Base-by-base conservation (phyloP, 2,888 invertebrate species). In the Macaria liturata region DNA sequence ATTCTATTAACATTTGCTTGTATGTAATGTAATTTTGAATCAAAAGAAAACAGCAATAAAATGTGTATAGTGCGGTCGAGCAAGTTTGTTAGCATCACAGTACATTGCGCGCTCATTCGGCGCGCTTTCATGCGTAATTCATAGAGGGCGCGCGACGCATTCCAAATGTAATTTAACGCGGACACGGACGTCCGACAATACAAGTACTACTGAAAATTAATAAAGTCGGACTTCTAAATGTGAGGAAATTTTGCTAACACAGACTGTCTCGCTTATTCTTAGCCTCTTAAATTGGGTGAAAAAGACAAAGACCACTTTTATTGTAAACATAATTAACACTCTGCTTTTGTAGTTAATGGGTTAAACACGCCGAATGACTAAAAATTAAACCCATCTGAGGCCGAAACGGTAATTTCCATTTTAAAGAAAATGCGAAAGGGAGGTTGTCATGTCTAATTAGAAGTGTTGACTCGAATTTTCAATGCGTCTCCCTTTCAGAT, bases 401-500 rank as follows among this genome's bases (percentile, higher is more conserved):
- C 86, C 83, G 82, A 76, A 83, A 81, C 67, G 69, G 83, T 84
- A 81, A 85, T 84, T 84, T 84, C 81, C 84, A 86, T 87, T 87
- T 84, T 86, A 86, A 87, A 82, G 81, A 80, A 83, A 81, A 75
- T 78, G 71, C 70, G 71, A 71, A 81, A 80, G 81, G 81, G 80
- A 82, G 78, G 71, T 78, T 86, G 88, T 88, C 84, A 76, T 81
- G 78, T 80, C 80, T 90, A 91, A 91, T 91, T 90, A 88, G 86
- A 86, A 87, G 83, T 86, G 84, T 83, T 84, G 85, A 84, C 78
- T 84, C 83, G 89, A 90, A 90, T 91, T 88, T 87, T 82, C 86
- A 89, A 89, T 89, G 85, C 81, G 78, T 81, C 81, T 76, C 79
- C 70, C 75, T 70, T 72, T 71, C 76, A 75, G 84, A 87, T 83